Conservation (phyloP, 2,888 invertebrate genomes). For the Pyralis farinalis region DNA sequence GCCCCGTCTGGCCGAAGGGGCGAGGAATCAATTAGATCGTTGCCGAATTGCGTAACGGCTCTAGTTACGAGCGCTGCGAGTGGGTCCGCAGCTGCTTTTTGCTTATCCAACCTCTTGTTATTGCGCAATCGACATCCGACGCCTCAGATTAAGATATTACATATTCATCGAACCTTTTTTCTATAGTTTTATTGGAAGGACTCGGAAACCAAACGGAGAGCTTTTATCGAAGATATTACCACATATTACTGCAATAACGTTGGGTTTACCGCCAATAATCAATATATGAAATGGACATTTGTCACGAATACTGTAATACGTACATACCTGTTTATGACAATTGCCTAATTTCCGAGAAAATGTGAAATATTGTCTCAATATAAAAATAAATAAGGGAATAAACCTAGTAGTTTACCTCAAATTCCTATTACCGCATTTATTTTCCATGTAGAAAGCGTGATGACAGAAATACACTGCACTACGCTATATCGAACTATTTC, state of each 20-base stretch:
- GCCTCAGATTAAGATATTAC: slow-evolving; percentile 70
- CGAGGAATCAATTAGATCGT: slow-evolving; percentile 78
- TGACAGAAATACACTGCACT: too few species aligned
- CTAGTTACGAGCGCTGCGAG: slow-evolving; percentile 74
- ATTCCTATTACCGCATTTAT: too few species aligned
- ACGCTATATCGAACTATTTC: too few species aligned
- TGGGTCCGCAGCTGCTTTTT: slow-evolving; percentile 74
- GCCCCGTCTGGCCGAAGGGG: slow-evolving; percentile 75
- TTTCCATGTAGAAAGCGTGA: too few species aligned
- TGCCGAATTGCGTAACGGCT: slow-evolving; percentile 75
- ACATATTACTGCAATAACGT: neutral
- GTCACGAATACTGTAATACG: too few species aligned
- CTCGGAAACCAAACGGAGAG: slow-evolving; percentile 24
- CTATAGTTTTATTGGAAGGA: slow-evolving; percentile 45
- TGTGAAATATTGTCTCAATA: too few species aligned
- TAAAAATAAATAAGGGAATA: too few species aligned
- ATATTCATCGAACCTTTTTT: slow-evolving; percentile 59
- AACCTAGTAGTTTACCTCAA: too few species aligned
- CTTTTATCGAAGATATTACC: slow-evolving; percentile 12
- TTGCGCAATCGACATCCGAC: slow-evolving; percentile 71
- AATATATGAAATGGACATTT: neutral
- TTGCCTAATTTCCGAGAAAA: too few species aligned
- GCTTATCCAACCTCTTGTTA: slow-evolving; percentile 74
- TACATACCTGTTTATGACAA: too few species aligned
- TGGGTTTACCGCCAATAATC: neutral